Evolutionary conservation across 2,888 invertebrate species (phyloP).

Genomic region (Aethes cnicana): DNA sequence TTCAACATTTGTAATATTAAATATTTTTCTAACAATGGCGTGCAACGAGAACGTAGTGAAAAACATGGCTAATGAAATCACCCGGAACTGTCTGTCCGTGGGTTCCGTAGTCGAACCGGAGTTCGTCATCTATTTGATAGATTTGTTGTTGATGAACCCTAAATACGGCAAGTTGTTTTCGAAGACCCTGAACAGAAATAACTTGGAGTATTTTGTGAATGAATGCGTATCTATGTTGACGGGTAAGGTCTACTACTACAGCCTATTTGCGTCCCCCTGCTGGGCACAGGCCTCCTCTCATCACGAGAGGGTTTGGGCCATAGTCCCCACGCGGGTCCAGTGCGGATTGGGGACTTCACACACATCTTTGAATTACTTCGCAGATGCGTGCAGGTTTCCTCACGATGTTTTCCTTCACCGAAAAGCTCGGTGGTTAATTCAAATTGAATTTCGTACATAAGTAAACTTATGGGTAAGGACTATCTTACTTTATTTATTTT

Average conservation of each 20-base stretch:
- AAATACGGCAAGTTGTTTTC: constrained; percentile 78
- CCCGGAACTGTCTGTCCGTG: constrained; percentile 73
- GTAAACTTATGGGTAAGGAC: too few species aligned
- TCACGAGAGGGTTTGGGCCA: too few species aligned
- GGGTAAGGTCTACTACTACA: constrained; percentile 54
- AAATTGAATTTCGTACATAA: too few species aligned
- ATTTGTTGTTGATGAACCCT: constrained; percentile 79
- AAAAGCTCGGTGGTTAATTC: too few species aligned
- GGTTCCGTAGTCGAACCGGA: constrained; percentile 69
- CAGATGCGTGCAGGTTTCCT: constrained; percentile 40
- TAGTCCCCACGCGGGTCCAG: too few species aligned
- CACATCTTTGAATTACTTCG: constrained; percentile 38
- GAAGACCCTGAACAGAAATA: constrained; percentile 69
- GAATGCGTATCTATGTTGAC: constrained; percentile 72
- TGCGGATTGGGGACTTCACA: too few species aligned
- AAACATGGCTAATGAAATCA: constrained; percentile 83
- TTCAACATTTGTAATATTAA: constrained; percentile 13
- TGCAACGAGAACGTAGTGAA: constrained; percentile 77
- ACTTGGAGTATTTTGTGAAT: constrained; percentile 78
- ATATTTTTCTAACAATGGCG: constrained; percentile 51
- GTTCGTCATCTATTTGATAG: constrained; percentile 78
- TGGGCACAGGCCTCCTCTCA: too few species aligned
- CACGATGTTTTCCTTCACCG: too few species aligned
- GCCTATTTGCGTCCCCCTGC: too few species aligned
- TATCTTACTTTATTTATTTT: too few species aligned